These are phyloP conservation scores for Cancer borealis DNA, from an alignment of 2,888 invertebrate genomes.

Conservation along the genomic window DNA sequence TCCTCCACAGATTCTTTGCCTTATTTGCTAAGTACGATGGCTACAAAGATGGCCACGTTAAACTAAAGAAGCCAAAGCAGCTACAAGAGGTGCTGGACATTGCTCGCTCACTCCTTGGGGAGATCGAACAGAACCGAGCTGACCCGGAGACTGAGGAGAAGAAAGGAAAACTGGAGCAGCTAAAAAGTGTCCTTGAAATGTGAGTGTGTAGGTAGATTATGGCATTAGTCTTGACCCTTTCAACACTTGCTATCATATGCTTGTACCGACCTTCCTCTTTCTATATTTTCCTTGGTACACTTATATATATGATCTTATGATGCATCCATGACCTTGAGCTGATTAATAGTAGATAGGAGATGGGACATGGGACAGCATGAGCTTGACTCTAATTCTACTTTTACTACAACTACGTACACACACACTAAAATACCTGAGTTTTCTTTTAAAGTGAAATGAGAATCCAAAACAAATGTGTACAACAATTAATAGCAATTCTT, in stretches of 20 bases:
- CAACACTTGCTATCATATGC: not conserved
- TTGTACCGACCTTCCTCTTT: not conserved
- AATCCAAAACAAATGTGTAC: not conserved
- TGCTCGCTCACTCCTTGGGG: slow-evolving; percentile 92
- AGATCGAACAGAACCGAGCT: slow-evolving; percentile 92
- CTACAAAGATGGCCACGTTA: slow-evolving; percentile 96
- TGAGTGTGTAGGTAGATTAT: slow-evolving; percentile 81
- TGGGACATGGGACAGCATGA: too few species aligned
- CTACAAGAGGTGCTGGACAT: slow-evolving; percentile 98
- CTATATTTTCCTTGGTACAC: not conserved
- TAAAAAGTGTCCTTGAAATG: slow-evolving; percentile 99
- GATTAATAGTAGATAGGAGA: too few species aligned
- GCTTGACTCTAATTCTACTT: too few species aligned
- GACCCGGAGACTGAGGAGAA: slow-evolving; percentile 98
- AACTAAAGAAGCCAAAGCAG: slow-evolving; percentile 97
- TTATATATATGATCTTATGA: not conserved
- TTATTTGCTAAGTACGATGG: slow-evolving; percentile 99
- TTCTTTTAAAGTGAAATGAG: not conserved
- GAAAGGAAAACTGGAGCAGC: slow-evolving; percentile 96
- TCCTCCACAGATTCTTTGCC: slow-evolving; percentile 92
- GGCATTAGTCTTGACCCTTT: not conserved
- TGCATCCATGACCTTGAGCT: too few species aligned
- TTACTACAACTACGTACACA: not conserved
- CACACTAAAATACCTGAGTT: not conserved
- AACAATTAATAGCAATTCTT: not conserved